Evolutionary conservation across 64 coral and sea anemone genomes (phyloP).

Genomic region (Platygyra sinensis): DNA sequence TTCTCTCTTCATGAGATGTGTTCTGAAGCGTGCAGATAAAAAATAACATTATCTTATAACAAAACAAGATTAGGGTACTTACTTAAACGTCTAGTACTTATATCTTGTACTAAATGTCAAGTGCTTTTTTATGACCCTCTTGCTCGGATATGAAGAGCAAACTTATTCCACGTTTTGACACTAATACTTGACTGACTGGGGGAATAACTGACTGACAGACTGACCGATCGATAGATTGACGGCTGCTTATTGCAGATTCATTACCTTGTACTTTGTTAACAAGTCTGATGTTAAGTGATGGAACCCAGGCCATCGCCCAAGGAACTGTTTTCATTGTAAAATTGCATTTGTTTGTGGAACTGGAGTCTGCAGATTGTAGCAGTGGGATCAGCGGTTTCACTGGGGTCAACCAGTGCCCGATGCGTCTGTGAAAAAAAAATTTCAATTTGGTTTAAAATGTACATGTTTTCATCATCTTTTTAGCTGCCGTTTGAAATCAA

Average conservation of each 20-base stretch:
- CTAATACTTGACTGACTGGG: neutral
- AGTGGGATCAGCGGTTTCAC: constrained; percentile 80
- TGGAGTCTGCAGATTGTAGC: constrained; percentile 43
- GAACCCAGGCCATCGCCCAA: constrained; percentile 75
- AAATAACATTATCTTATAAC: too few relatives aligned
- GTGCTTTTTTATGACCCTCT: too few relatives aligned
- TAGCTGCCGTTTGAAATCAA: neutral
- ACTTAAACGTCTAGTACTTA: too few relatives aligned
- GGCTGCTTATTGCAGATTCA: neutral
- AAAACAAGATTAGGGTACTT: too few relatives aligned
- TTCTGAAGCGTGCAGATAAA: too few relatives aligned
- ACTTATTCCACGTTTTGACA: neutral
- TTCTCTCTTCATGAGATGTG: too few relatives aligned
- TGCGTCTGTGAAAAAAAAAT: constrained; percentile 55
- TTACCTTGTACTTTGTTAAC: constrained; percentile 79
- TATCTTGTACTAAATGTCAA: too few relatives aligned
- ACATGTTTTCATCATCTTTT: neutral
- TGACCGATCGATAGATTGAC: neutral
- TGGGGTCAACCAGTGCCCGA: constrained; percentile 78
- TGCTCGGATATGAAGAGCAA: too few relatives aligned
- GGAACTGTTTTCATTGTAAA: constrained; percentile 79
- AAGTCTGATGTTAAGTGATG: constrained; percentile 78
- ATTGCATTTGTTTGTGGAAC: constrained; percentile 41
- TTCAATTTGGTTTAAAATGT: neutral
- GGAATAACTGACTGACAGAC: neutral